A percentile compares a stretch with the other conserved stretches of the same genome.
Evolutionary conservation across 2,888 invertebrate species (phyloP).

Genomic region (Dioctria rufipes): DNA sequence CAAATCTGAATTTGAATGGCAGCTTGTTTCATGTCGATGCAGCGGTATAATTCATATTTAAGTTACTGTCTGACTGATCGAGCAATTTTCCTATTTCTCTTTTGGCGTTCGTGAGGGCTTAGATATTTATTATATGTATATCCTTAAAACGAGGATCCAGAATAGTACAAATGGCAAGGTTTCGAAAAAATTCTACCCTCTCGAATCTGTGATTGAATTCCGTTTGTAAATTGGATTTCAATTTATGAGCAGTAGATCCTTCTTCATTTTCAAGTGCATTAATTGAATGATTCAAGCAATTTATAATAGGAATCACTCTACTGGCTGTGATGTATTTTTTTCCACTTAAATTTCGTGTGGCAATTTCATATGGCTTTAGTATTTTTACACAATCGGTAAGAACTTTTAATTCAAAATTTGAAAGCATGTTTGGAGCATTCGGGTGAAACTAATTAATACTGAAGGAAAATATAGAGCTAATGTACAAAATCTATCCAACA

Average conservation of each 20-base stretch:
- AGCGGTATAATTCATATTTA: no score
- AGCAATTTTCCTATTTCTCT: not conserved
- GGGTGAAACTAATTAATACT: no score
- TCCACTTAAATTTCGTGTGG: not conserved
- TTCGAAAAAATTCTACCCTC: not conserved
- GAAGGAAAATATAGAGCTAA: no score
- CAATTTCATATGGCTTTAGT: not conserved
- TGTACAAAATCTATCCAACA: conserved; percentile 60
- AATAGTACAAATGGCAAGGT: not conserved
- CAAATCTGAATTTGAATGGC: no score
- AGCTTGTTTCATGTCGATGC: no score
- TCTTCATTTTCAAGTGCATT: not conserved
- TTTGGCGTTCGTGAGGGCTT: not conserved
- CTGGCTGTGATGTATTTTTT: not conserved
- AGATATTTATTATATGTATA: not conserved
- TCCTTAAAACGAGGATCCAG: not conserved
- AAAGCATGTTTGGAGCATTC: not conserved
- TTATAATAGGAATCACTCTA: not conserved
- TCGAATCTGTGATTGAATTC: not conserved
- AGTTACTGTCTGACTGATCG: no score
- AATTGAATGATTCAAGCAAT: not conserved
- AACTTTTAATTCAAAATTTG: not conserved
- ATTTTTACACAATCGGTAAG: not conserved
- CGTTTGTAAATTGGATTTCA: not conserved
- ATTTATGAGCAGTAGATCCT: not conserved